Conservation (phyloP, 2,888 invertebrate species). For the Lycocerus yunnanus region DNA sequence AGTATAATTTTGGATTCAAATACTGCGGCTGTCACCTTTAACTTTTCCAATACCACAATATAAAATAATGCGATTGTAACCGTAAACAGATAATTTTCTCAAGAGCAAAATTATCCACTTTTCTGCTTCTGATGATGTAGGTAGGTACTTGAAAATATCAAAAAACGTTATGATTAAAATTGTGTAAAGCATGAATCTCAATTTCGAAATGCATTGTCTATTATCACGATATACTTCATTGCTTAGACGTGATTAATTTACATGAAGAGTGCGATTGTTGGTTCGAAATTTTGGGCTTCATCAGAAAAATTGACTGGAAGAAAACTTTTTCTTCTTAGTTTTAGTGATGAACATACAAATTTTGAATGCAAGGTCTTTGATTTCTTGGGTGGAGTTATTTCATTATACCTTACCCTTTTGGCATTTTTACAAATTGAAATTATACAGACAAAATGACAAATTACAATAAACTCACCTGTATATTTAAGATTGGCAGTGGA, state of each 20-base stretch:
- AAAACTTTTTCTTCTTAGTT: not conserved
- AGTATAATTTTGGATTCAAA: not conserved
- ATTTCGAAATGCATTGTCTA: not conserved
- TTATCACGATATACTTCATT: not conserved
- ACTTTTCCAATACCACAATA: too few relatives aligned
- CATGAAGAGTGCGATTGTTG: too few relatives aligned
- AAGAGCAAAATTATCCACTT: not conserved
- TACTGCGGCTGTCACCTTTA: too few relatives aligned
- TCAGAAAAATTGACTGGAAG: not conserved
- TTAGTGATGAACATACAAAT: too few relatives aligned
- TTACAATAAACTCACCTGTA: constrained; percentile 48
- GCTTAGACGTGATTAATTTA: not conserved
- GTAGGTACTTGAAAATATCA: not conserved
- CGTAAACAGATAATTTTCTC: not conserved
- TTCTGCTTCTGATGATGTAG: not conserved
- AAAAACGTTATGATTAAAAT: not conserved
- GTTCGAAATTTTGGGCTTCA: not conserved
- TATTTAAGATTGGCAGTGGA: constrained; percentile 48
- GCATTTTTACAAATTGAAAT: not conserved
- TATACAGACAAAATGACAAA: not conserved
- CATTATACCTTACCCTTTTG: not conserved
- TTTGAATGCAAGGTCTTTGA: not conserved
- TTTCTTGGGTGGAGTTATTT: not conserved
- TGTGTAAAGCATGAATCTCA: not conserved
- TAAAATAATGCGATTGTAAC: too few relatives aligned